Conservation (phyloP, 2,888 invertebrate genomes). For the Tenthredo scrophulariae region DNA sequence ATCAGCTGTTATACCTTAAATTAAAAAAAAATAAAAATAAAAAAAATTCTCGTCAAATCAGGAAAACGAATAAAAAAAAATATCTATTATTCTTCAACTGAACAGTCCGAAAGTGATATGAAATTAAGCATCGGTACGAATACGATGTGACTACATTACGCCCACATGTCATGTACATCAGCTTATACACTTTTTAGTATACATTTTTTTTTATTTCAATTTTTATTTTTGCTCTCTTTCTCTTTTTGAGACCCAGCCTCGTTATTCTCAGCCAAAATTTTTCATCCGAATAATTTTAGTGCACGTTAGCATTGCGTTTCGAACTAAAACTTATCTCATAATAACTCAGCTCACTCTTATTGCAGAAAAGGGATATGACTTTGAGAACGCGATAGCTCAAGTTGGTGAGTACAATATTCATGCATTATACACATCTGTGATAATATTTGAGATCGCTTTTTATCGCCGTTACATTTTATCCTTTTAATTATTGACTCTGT, state of each 20-base stretch:
- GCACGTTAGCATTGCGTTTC: neutral
- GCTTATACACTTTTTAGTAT: neutral
- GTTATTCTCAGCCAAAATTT: neutral
- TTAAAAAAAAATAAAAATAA: neutral
- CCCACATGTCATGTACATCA: neutral
- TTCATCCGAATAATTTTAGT: neutral
- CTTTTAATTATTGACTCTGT: neutral
- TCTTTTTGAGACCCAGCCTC: neutral
- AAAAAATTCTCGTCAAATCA: neutral
- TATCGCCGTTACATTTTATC: conserved; percentile 14
- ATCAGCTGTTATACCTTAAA: neutral
- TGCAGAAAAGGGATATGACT: conserved; percentile 76
- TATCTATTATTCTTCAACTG: neutral
- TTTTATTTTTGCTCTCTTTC: neutral
- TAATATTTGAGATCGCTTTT: conserved; percentile 55
- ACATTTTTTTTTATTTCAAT: neutral
- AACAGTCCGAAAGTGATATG: conserved; percentile 39
- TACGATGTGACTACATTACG: neutral
- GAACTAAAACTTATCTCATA: neutral
- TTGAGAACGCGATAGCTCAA: conserved; percentile 82
- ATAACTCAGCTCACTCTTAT: neutral
- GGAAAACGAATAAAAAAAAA: neutral
- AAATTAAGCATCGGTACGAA: conserved; percentile 41
- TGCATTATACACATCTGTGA: neutral
- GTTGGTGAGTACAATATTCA: conserved; percentile 78